Evolutionary conservation across 2,113 vertebrate species (phyloP).

Genomic region (Gopherus evgoodei): DNA sequence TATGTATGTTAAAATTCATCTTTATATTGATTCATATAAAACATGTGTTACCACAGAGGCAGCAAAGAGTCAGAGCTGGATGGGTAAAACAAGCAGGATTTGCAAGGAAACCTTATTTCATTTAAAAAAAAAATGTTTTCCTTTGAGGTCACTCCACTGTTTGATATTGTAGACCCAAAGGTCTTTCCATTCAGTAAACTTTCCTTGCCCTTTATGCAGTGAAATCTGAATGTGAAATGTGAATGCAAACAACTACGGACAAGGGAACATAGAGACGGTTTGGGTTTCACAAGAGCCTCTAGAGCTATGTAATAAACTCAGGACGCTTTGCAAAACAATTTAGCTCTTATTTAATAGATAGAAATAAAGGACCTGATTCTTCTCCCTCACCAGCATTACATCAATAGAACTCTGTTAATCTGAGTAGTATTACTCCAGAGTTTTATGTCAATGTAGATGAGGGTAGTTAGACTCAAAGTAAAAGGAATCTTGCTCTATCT

Average conservation of each 20-base stretch:
- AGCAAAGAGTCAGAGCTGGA: conserved; percentile 71
- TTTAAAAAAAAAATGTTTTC: conserved; percentile 72
- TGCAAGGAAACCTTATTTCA: conserved; percentile 71
- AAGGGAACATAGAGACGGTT: conserved; percentile 41
- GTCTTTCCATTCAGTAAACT: conserved; percentile 69
- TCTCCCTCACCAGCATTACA: background rate
- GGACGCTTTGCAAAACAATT: conserved; percentile 11
- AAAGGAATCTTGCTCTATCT: background rate
- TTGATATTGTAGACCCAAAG: conserved; percentile 68
- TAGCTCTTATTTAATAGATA: background rate
- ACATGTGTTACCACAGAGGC: conserved; percentile 84
- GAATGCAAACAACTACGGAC: conserved; percentile 45
- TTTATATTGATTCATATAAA: conserved; percentile 88
- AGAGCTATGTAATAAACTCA: background rate
- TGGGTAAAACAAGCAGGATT: conserved; percentile 69
- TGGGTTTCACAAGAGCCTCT: conserved; percentile 3
- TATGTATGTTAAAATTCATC: conserved; percentile 88
- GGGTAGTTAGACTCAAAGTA: background rate
- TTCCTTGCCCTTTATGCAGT: conserved; percentile 58
- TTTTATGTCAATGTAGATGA: background rate
- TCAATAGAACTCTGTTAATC: background rate
- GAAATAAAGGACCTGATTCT: background rate
- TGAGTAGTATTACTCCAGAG: background rate
- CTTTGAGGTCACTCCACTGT: conserved; percentile 61
- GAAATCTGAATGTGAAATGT: conserved; percentile 56